Conservation (phyloP, 2,888 invertebrate genomes). For the Phortica okadai region DNA sequence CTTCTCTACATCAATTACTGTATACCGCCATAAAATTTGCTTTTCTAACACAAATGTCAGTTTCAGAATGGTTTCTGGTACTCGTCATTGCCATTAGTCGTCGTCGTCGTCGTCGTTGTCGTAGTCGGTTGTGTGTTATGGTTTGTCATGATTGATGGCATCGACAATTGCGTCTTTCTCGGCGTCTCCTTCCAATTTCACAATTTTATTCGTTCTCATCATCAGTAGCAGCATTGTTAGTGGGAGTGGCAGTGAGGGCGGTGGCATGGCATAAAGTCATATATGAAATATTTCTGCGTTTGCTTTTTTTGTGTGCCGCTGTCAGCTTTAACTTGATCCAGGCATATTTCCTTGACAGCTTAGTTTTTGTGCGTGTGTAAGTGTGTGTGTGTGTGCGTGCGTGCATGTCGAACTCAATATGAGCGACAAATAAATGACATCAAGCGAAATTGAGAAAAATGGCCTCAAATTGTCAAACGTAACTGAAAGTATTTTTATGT, state of each 20-base stretch:
- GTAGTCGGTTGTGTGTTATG: neutral
- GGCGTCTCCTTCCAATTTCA: neutral
- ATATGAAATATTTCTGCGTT: constrained; percentile 5
- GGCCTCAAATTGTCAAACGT: neutral
- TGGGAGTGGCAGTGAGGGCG: neutral
- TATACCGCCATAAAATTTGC: constrained; percentile 19
- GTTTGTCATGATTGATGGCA: constrained; percentile 6
- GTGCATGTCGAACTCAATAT: neutral
- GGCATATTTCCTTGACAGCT: neutral
- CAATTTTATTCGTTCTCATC: neutral
- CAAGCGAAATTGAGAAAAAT: neutral
- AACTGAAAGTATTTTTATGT: neutral
- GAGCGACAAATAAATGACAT: neutral
- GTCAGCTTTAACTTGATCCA: neutral
- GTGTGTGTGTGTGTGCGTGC: neutral
- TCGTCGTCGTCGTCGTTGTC: too few relatives aligned
- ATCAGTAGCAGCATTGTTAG: neutral
- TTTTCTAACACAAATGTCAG: constrained; percentile 28
- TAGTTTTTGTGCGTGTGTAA: neutral
- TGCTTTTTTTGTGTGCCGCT: neutral
- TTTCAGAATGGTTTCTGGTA: constrained; percentile 1
- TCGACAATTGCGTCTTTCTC: constrained; percentile 8
- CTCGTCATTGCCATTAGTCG: constrained; percentile 1
- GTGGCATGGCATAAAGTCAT: neutral
- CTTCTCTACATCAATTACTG: constrained; percentile 24